These are phyloP conservation scores for Rallus crepitans DNA, from an alignment of 2,797 vertebrate genomes.

Conservation along the genomic window DNA sequence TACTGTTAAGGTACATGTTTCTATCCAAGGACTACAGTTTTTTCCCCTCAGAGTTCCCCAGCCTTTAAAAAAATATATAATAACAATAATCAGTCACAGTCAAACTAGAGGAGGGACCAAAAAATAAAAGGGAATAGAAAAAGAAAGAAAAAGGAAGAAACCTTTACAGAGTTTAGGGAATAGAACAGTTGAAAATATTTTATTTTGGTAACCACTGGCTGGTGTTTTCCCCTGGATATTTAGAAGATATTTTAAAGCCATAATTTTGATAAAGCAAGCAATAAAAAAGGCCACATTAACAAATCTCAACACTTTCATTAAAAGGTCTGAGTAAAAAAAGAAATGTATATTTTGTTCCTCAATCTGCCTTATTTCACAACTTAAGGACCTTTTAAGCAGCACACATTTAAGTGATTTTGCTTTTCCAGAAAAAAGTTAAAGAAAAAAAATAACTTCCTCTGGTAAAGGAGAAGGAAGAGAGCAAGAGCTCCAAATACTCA, in stretches of 20 bases:
- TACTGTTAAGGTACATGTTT: neutral
- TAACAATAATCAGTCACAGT: constrained; percentile 5
- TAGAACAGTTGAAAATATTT: neutral
- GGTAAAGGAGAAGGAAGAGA: neutral
- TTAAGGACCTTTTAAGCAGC: neutral
- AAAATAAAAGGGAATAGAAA: too few species aligned
- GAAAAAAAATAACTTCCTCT: neutral
- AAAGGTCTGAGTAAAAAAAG: neutral
- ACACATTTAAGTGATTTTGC: neutral
- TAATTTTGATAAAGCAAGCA: neutral
- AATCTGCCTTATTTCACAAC: neutral
- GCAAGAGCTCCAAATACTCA: neutral
- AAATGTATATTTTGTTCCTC: neutral
- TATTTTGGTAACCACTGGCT: neutral
- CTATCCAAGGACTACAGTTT: neutral
- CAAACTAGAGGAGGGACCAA: neutral
- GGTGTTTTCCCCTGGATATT: neutral
- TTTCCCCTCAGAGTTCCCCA: neutral
- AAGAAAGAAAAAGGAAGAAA: neutral
- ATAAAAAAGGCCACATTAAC: neutral
- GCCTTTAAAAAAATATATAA: neutral
- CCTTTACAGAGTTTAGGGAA: neutral
- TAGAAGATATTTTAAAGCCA: neutral
- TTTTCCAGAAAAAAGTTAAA: neutral
- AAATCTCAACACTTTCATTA: neutral